Base-by-base conservation (phyloP, 92 coral and sea anemone genomes). In the Meandrina meandrites region DNA sequence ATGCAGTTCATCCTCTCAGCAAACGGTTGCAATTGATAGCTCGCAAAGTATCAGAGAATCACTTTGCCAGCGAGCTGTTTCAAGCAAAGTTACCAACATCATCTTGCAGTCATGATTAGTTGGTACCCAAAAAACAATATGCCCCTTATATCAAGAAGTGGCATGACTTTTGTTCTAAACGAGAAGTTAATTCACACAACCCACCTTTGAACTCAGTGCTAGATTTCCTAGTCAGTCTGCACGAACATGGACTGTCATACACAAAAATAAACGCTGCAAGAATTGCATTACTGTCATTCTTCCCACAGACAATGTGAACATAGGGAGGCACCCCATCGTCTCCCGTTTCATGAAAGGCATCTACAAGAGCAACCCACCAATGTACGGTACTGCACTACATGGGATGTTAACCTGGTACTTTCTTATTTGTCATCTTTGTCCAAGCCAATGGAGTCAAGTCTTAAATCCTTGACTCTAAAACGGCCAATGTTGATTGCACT, bases 341-440 rank as follows among this genome's bases (percentile, higher is more conserved):
- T 81, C 90, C 69, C 27, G 94, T 16, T 92, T 92, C 77, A 92
- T 89, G 92, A 92, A 85, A 81, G 92, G 92, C 51, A 86, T 89
- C 53, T 85, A 27, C 79, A 92, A 86, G 58, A 69, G 28, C 81
- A 89, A 14, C 58, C 90, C 92, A 40, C 90, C 92, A 28, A 57
- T 24, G 24, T 90, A 27, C 90, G 90, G 6, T 89, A 92, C 73
- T 70, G 75, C 9, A 80, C 92, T 16, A 91, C 89, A 32, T 91
- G 94, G 88, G 90, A 91, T 71, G 78, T 85, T 4, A 70, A 89
- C 27, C 81, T 40, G 60, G 90, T 91, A 62, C 62, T 91, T 34
- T 60, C 74, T 27, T 79, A 79, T 37, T 80, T 88, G n/a, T 56
- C 91, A 24, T 87, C 91, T 2, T 28, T 89, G 42, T 34, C 85